Evolutionary conservation across 1,140 invertebrate genomes (phyloP).

Genomic region (Chionoecetes opilio): DNA sequence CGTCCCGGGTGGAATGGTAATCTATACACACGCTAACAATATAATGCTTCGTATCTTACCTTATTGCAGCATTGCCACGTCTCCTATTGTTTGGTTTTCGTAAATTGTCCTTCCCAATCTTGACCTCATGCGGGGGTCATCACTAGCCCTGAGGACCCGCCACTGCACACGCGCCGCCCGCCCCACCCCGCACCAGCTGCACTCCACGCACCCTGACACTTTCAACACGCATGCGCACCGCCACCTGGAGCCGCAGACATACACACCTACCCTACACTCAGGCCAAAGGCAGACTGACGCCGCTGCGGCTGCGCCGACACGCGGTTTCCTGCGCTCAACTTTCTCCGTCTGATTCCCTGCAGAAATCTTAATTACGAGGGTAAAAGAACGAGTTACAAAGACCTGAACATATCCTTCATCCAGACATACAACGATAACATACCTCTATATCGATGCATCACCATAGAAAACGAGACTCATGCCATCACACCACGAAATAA

Average conservation of each 20-base stretch:
- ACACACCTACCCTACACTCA: background rate
- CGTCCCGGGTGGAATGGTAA: no score
- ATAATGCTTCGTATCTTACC: background rate
- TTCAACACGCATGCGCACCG: background rate
- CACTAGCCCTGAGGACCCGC: background rate
- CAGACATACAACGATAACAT: no score
- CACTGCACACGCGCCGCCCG: background rate
- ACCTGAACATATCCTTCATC: no score
- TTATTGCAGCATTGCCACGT: background rate
- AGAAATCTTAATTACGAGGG: no score
- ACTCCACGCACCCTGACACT: background rate
- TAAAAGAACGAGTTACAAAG: no score
- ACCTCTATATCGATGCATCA: no score
- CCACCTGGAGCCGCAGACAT: background rate
- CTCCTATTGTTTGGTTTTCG: background rate
- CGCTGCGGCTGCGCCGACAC: no score
- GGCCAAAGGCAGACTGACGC: background rate
- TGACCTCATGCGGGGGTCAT: background rate
- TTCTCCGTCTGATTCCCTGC: constrained; percentile 2
- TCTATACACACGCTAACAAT: no score
- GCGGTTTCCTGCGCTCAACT: background rate
- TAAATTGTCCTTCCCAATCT: background rate
- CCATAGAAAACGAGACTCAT: no score
- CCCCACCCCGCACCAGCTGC: background rate
- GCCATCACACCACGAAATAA: no score